These are phyloP conservation scores for Smutsia gigantea DNA, from an alignment of 2,797 vertebrate species.

Conservation along the genomic window DNA sequence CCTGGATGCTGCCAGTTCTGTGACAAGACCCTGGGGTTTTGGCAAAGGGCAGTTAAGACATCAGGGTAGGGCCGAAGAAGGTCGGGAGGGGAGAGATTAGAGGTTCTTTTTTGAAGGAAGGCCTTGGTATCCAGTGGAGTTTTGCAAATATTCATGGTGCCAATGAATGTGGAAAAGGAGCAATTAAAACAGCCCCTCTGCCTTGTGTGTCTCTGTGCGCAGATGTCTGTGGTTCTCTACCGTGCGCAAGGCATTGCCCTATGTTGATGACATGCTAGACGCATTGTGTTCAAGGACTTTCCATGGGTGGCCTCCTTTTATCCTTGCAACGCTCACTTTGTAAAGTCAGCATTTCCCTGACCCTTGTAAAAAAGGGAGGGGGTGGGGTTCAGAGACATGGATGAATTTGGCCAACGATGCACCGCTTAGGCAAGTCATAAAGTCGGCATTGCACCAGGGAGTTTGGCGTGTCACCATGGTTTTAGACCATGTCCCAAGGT, in stretches of 20 bases:
- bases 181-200: neutral
- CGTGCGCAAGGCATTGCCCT: rapidly evolving
- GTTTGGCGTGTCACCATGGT: rapidly evolving
- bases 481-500: neutral
- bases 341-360: neutral
- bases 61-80: neutral
- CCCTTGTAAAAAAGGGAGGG: neutral
- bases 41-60: neutral
- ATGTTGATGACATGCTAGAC: rapidly evolving
- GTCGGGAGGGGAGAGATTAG: neutral
- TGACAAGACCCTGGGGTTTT: neutral
- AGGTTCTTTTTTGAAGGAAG: neutral
- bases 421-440: neutral
- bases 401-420: neutral
- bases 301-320: neutral
- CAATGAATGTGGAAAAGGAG: neutral
- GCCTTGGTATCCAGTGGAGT: neutral
- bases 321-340: neutral
- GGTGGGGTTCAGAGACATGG: neutral
- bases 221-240: neutral
- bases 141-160: neutral
- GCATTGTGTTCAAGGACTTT: neutral
- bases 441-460: rapidly evolving
- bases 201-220: rapidly evolving
- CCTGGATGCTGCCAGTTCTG: neutral